These are phyloP conservation scores for Bombus confusus DNA, from an alignment of 1,140 invertebrate genomes.

Conservation along the genomic window DNA sequence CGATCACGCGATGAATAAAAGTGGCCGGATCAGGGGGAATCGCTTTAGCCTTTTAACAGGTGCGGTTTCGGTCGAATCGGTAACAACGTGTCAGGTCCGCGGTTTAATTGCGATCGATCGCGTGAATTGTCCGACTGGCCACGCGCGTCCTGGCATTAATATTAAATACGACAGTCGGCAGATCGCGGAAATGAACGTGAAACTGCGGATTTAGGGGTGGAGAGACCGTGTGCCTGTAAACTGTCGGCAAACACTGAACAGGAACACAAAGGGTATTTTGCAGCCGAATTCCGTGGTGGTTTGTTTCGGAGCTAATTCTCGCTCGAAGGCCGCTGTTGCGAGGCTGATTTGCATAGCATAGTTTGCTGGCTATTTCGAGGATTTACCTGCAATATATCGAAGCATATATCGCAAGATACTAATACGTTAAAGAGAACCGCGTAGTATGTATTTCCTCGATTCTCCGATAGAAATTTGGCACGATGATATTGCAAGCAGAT, in stretches of 20 bases:
- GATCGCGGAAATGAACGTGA: slow-evolving; percentile 2
- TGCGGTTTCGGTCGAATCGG: slow-evolving; percentile 31
- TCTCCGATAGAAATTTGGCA: too few relatives aligned
- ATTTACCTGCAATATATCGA: too few relatives aligned
- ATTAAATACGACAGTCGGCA: slow-evolving; percentile 24
- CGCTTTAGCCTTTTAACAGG: slow-evolving; percentile 39
- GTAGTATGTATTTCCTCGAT: too few relatives aligned
- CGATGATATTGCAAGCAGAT: too few relatives aligned
- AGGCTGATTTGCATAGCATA: neutral
- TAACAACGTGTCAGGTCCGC: slow-evolving; percentile 35
- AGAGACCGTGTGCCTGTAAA: neutral
- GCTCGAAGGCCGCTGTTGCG: neutral
- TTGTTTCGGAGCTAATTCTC: neutral
- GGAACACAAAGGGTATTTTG: slow-evolving; percentile 3
- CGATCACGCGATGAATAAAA: slow-evolving; percentile 4
- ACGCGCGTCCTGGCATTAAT: slow-evolving; percentile 1
- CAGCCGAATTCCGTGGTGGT: too few relatives aligned
- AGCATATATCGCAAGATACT: too few relatives aligned
- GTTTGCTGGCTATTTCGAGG: neutral
- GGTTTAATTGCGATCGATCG: slow-evolving; percentile 48
- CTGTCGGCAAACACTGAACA: slow-evolving; percentile 13
- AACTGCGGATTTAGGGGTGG: neutral
- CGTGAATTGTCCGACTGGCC: neutral
- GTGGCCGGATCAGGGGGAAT: neutral
- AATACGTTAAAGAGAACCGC: too few relatives aligned